Percentiles rank a stretch among this genome's conserved stretches.
Conservation (phyloP, 2,113 vertebrate genomes). For the Megaleporinus macrocephalus region DNA sequence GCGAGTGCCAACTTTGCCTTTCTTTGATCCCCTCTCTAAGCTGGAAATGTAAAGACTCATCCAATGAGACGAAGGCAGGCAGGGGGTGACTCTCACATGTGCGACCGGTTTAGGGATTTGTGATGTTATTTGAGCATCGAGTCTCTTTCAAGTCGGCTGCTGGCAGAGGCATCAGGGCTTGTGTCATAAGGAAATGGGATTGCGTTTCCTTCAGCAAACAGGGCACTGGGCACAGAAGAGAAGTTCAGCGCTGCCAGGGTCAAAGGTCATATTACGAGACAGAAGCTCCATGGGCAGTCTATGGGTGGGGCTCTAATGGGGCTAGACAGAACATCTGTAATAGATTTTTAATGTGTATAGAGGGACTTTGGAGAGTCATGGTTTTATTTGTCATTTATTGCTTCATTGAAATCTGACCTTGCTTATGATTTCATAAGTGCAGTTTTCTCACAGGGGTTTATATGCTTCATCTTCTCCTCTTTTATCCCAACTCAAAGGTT, state of each 20-base stretch:
- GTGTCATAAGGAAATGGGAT: conserved; percentile 18
- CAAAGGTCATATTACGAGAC: not conserved
- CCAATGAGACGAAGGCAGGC: not conserved
- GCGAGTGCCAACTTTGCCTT: not conserved
- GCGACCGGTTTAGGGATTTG: conserved; percentile 11
- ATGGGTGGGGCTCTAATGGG: conserved; percentile 14
- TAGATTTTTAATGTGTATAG: conserved; percentile 15
- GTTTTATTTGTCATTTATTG: conserved; percentile 2
- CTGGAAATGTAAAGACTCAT: not conserved
- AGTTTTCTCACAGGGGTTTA: not conserved
- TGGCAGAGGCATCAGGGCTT: conserved; percentile 11
- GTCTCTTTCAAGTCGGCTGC: not conserved
- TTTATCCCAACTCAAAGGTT: not conserved
- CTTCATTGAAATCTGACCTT: not conserved
- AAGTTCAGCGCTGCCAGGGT: not conserved
- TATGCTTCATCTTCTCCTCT: not conserved
- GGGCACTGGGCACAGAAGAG: not conserved
- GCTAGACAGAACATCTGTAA: not conserved
- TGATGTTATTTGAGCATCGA: not conserved
- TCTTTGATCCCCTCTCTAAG: not conserved
- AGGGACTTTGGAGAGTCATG: not conserved
- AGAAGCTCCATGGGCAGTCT: conserved; percentile 3
- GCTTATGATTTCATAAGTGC: not conserved
- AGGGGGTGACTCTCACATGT: conserved; percentile 2
- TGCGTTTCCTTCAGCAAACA: conserved; percentile 26